Evolutionary conservation across 2,113 vertebrate genomes (phyloP).

Genomic region (Hippolais icterina): DNA sequence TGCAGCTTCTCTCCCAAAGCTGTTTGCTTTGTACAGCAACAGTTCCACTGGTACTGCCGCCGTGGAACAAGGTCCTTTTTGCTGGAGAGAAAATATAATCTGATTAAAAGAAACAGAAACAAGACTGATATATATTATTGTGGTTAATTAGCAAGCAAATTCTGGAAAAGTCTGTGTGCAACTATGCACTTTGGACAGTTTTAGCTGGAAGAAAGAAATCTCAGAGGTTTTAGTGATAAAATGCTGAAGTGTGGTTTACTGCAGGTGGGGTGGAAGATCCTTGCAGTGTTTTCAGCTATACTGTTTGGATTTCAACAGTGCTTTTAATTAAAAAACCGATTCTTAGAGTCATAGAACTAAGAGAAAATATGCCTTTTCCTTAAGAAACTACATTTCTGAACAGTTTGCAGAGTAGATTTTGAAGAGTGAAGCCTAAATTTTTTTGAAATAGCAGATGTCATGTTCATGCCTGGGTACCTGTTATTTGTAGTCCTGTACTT

Average conservation of each 20-base stretch:
- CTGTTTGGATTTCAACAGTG: background rate
- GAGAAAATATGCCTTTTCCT: background rate
- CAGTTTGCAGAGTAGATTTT: background rate
- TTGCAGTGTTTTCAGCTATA: background rate
- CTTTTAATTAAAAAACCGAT: background rate
- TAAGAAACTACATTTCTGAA: background rate
- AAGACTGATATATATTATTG: background rate
- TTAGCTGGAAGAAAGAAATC: background rate
- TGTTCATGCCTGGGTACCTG: background rate
- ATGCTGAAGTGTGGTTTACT: background rate
- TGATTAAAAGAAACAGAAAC: background rate
- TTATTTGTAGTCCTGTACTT: background rate
- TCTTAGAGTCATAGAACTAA: background rate
- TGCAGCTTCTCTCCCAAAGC: background rate
- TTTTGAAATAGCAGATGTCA: background rate
- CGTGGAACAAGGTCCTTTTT: background rate
- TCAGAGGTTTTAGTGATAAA: background rate
- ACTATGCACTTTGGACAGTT: background rate
- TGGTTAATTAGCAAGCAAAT: background rate
- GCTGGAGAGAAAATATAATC: background rate
- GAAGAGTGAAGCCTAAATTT: background rate
- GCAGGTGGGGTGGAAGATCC: background rate
- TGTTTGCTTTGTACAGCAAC: background rate
- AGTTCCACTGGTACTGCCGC: background rate
- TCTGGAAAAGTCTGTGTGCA: background rate